Percentiles rank a stretch among this genome's conserved stretches.
These are phyloP conservation scores for Calameuta pallipes DNA, from an alignment of 2,888 invertebrate genomes.

Conservation along the genomic window DNA sequence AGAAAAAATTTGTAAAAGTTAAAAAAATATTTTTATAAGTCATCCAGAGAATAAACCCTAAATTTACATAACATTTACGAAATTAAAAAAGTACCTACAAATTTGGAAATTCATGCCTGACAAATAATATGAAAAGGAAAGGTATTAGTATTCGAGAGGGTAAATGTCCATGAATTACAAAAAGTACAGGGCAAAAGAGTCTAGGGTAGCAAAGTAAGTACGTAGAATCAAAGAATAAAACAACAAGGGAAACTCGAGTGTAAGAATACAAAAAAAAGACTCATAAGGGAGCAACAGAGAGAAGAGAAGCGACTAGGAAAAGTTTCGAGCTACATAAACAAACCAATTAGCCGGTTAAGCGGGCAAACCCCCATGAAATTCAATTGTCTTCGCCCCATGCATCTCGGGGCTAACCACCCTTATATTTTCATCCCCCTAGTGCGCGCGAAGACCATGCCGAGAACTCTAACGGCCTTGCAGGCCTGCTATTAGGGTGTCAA, in stretches of 20 bases:
- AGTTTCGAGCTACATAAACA: slow-evolving; percentile 47
- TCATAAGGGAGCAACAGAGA: not conserved
- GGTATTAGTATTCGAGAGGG: too few species aligned
- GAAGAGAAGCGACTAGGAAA: slow-evolving; percentile 6
- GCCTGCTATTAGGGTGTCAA: slow-evolving; percentile 60
- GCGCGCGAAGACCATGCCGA: slow-evolving; percentile 32
- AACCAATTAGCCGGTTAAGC: slow-evolving; percentile 65
- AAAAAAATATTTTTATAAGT: too few species aligned
- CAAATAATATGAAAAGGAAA: not conserved
- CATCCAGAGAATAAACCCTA: too few species aligned
- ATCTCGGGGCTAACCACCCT: slow-evolving; percentile 57
- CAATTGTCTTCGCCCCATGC: slow-evolving; percentile 65
- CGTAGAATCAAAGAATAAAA: not conserved
- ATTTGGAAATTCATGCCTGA: not conserved
- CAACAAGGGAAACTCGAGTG: not conserved
- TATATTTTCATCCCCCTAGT: slow-evolving; percentile 55
- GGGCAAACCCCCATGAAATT: slow-evolving; percentile 65
- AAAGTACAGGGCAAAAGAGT: not conserved
- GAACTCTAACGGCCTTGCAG: slow-evolving; percentile 51
- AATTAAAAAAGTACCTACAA: not conserved
- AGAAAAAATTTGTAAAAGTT: too few species aligned
- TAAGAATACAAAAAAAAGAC: not conserved
- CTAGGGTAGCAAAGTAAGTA: not conserved
- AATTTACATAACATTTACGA: not conserved
- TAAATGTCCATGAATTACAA: not conserved